Base-by-base conservation (phyloP, 2,888 invertebrate species). In the Oxytorus armatus region DNA sequence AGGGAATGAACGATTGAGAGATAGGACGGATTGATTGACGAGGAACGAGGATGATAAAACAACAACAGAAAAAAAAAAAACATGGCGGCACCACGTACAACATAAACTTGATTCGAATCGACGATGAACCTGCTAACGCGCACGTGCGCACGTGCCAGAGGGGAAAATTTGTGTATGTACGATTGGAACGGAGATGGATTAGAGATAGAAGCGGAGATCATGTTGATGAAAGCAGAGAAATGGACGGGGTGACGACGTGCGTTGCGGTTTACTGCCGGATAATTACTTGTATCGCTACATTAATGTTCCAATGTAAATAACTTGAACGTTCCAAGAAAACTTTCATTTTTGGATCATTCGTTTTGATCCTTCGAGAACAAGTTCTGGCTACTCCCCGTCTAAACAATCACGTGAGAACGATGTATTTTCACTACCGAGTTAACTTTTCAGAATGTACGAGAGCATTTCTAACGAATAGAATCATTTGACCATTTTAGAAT, bases 41-140 rank as follows among this genome's bases (percentile, higher is more conserved):
- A 72, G 10, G 39, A 11, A 53, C 36, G 18, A 33, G 55, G 10
- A 51, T 16, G 59, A 42, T 57, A 29, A 33, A 44, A 66, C 61
- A 74, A 75, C 75, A 70, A 72, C 51, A 23, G 57, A 5, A 25
- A 33, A n/a, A n/a, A n/a, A n/a, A n/a, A n/a, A n/a, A n/a, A n/a
- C n/a, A n/a, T n/a, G n/a, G n/a, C n/a, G n/a, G n/a, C n/a, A n/a
- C n/a, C 65, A 66, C 70, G 75, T 66, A 66, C 16, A 33, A 3
- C 14, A 69, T 25, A 55, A 79, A 75, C 51, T 70, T 57, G 61
- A 78, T 78, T 78, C 57, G 16, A 47, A 23, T 59, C 44, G 75
- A 66, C 59, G 75, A 76, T 49, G 74, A 76, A 72, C 39, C 66
- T 47, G 59, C 61, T 39, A 18, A 72, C 65, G 61, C 59, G 61